Percentiles rank a stretch among this genome's conserved stretches.
phyloP scores from a whole-genome alignment of 2,797 vertebrate species.

The Mionectes olivaceus region DNA sequence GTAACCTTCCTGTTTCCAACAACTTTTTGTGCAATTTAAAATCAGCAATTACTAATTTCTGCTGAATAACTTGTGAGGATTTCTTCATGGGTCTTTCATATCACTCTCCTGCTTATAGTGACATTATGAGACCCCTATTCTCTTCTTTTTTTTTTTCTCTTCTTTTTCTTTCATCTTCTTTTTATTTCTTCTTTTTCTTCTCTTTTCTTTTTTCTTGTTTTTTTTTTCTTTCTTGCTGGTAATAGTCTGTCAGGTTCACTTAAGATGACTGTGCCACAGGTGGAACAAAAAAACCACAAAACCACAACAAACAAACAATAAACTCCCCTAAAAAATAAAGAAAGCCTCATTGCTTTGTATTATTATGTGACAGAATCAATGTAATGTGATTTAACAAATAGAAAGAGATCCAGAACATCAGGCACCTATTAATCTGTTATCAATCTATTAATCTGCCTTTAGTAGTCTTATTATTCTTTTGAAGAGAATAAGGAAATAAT shows the following conservation, averaged over 20 bases:
- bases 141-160: not conserved
- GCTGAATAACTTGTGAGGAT: not conserved
- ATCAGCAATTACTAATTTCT: not conserved
- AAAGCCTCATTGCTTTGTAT: not conserved
- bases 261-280: not conserved
- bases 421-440: not conserved
- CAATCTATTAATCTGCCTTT: not conserved
- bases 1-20: not conserved
- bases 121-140: not conserved
- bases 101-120: not conserved
- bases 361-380: not conserved
- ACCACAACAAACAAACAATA: not conserved
- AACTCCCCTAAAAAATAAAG: fast-evolving
- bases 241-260: not conserved
- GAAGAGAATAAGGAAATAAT: not conserved
- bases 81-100: not conserved
- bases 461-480: not conserved
- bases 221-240: not conserved
- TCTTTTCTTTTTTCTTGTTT: not conserved
- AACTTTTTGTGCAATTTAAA: not conserved
- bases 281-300: not conserved
- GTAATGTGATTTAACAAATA: not conserved
- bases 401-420: not conserved
- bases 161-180: not conserved
- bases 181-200: not conserved